Percentiles rank a stretch among this genome's conserved stretches.
Conservation (phyloP, 2,888 invertebrate genomes). For the Ophioninae sp. region DNA sequence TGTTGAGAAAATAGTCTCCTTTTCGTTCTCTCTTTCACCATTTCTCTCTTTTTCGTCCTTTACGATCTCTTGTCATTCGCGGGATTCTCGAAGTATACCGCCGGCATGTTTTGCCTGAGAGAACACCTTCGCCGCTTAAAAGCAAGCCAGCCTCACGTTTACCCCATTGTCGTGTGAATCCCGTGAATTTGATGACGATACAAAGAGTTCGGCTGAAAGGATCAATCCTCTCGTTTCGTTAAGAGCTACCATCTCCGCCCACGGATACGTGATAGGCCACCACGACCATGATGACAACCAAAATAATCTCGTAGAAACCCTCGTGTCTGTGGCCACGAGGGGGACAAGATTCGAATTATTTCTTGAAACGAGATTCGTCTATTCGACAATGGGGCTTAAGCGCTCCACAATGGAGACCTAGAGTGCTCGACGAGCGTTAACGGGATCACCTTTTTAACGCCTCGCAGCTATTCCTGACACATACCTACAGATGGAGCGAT, state of each 20-base stretch:
- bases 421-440: conserved; percentile 54
- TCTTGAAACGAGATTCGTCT: conserved; percentile 52
- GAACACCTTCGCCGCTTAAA: conserved; percentile 51
- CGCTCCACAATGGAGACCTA: conserved; percentile 42
- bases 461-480: conserved; percentile 42
- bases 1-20: conserved; percentile 57
- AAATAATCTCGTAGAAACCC: conserved; percentile 35
- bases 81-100: conserved; percentile 49
- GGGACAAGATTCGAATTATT: conserved; percentile 55
- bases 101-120: conserved; percentile 58
- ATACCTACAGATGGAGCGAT: background rate
- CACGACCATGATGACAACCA: conserved; percentile 38
- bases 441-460: conserved; percentile 55
- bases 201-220: conserved; percentile 38
- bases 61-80: conserved; percentile 53
- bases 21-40: conserved; percentile 47
- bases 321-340: conserved; percentile 46
- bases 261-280: conserved; percentile 19
- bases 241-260: conserved; percentile 27
- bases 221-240: background rate
- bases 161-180: conserved; percentile 55
- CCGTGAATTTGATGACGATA: conserved; percentile 48
- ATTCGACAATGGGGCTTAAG: conserved; percentile 48
- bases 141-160: conserved; percentile 47
- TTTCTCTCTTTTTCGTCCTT: conserved; percentile 10